phyloP scores from a whole-genome alignment of 2,113 vertebrate genomes.

The Corydoras maculifer region DNA sequence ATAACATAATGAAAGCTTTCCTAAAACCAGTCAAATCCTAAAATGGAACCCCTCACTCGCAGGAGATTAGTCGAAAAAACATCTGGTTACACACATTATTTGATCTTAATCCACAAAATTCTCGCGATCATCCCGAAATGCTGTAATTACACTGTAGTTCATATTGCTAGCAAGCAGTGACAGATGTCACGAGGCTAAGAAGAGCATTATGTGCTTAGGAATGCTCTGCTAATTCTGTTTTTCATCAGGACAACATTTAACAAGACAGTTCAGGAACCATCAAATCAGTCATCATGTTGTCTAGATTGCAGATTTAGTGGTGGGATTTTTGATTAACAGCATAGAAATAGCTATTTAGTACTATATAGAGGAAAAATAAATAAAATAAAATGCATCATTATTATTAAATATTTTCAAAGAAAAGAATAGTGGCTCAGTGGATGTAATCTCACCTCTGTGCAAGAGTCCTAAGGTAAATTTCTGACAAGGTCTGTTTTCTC shows the following conservation, averaged over 20 bases:
- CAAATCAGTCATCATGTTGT: too few relatives aligned
- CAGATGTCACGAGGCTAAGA: constrained; percentile 76
- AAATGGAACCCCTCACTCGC: constrained; percentile 5
- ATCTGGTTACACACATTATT: constrained; percentile 61
- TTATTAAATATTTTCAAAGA: too few relatives aligned
- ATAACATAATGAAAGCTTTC: not conserved
- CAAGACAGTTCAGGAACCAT: not conserved
- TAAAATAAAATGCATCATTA: too few relatives aligned
- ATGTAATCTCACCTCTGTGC: too few relatives aligned
- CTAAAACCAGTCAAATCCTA: not conserved
- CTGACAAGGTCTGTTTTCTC: too few relatives aligned
- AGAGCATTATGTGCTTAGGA: constrained; percentile 76
- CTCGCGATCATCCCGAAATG: constrained; percentile 57
- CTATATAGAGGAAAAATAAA: too few relatives aligned
- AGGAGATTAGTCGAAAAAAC: constrained; percentile 61
- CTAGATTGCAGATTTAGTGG: too few relatives aligned
- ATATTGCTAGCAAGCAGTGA: constrained; percentile 62
- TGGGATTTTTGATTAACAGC: too few relatives aligned
- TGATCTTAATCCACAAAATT: constrained; percentile 62
- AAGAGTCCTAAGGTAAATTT: too few relatives aligned
- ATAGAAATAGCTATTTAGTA: too few relatives aligned
- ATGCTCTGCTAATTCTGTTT: constrained; percentile 60
- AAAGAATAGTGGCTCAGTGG: too few relatives aligned
- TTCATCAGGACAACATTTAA: constrained; percentile 37
- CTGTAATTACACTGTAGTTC: constrained; percentile 60